These are phyloP conservation scores for Todus mexicanus DNA, from an alignment of 2,797 vertebrate species.

Conservation along the genomic window DNA sequence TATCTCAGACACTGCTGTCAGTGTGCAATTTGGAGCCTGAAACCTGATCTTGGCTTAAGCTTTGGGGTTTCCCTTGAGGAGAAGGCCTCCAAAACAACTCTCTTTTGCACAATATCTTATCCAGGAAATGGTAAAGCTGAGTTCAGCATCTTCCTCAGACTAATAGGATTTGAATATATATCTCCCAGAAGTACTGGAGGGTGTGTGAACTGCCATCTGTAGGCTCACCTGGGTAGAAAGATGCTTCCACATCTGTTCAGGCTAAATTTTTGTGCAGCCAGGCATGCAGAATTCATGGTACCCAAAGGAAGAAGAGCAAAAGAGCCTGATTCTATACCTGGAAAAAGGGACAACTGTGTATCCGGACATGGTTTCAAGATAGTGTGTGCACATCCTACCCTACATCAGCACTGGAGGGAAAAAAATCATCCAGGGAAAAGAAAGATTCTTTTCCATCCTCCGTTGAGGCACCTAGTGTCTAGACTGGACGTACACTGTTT, in stretches of 20 bases:
- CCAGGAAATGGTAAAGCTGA: neutral
- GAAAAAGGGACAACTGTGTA: neutral
- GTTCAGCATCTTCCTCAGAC: neutral
- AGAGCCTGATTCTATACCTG: neutral
- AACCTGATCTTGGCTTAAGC: neutral
- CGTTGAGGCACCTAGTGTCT: neutral
- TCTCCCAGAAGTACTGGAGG: neutral
- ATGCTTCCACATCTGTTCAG: neutral
- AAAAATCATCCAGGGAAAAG: neutral
- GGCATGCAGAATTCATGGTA: neutral
- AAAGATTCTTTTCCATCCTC: neutral
- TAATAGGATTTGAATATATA: neutral
- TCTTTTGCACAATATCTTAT: neutral
- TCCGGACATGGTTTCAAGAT: neutral
- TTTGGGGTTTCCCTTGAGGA: neutral
- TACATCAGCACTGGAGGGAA: neutral
- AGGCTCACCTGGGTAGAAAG: neutral
- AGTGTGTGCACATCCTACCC: neutral
- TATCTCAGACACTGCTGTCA: neutral
- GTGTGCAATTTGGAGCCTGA: neutral
- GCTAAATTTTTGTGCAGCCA: neutral
- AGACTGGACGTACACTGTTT: neutral
- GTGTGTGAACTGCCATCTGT: neutral
- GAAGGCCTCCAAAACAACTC: neutral
- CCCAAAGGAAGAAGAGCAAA: neutral